A percentile compares a stretch with the other conserved stretches of the same genome.
These are phyloP conservation scores for Melanocharis versteri DNA, from an alignment of 2,113 vertebrate genomes.

Conservation along the genomic window DNA sequence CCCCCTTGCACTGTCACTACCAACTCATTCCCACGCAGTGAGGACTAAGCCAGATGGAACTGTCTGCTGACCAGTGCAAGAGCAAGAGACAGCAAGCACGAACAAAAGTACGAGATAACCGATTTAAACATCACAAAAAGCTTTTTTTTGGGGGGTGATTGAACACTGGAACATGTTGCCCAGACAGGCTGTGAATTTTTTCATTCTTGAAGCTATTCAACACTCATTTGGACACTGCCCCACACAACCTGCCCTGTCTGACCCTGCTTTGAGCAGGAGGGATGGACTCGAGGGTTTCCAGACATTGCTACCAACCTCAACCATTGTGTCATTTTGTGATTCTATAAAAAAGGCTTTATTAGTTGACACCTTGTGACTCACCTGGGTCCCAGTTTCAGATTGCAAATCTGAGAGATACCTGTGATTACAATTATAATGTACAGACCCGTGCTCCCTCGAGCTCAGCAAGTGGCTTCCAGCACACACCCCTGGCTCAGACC, in stretches of 20 bases:
- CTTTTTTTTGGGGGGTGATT: accelerated
- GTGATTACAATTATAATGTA: neutral
- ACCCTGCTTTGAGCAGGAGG: neutral
- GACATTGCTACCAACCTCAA: neutral
- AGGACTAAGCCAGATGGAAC: neutral
- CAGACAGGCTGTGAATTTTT: neutral
- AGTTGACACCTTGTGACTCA: neutral
- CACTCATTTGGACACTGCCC: too few relatives aligned
- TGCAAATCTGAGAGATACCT: neutral
- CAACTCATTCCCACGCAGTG: neutral
- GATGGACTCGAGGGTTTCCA: neutral
- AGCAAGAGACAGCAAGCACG: neutral
- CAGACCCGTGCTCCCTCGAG: accelerated
- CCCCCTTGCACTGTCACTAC: neutral
- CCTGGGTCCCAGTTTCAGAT: neutral
- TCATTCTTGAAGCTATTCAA: neutral
- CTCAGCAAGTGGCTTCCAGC: neutral
- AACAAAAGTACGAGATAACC: neutral
- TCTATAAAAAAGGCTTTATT: neutral
- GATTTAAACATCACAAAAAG: neutral
- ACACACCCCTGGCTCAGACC: neutral
- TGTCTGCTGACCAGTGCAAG: neutral
- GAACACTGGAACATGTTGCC: neutral
- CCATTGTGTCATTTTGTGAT: neutral
- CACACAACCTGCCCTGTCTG: neutral